Conservation (phyloP, 92 coral and sea anemone genomes). For the Plumapathes pennacea region DNA sequence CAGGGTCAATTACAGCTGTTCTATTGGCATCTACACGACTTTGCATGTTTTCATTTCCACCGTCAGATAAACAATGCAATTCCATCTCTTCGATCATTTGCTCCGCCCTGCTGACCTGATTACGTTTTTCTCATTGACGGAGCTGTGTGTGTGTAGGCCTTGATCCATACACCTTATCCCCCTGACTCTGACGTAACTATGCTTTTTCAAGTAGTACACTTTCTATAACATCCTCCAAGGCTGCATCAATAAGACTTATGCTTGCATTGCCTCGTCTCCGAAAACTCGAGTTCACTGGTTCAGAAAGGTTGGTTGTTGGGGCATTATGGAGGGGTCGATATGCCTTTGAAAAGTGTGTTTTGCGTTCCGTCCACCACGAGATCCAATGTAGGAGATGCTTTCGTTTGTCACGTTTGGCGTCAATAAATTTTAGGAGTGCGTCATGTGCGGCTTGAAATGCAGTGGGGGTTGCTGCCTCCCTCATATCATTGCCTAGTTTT, state of each 20-base stretch:
- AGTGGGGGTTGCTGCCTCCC: no score
- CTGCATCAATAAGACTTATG: conserved; percentile 14
- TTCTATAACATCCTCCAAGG: conserved; percentile 21
- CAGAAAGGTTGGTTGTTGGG: no score
- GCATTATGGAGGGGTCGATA: no score
- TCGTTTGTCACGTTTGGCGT: no score
- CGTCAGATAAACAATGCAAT: not conserved
- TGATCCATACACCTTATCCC: no score
- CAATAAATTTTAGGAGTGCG: no score
- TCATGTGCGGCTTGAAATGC: no score
- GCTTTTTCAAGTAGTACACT: conserved; percentile 7
- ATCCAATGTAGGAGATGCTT: no score
- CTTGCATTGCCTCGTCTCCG: conserved; percentile 4
- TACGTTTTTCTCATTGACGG: not conserved
- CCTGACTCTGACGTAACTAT: not conserved
- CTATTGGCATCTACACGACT: conserved; percentile 5
- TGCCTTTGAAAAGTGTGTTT: no score
- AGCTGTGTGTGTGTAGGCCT: conserved; percentile 17
- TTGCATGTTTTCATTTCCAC: not conserved
- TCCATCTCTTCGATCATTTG: conserved; percentile 1
- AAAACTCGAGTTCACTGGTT: conserved; percentile 7
- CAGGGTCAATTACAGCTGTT: conserved; percentile 4
- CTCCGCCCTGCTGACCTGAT: conserved; percentile 4
- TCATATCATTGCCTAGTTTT: no score
- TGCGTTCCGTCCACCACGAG: no score